Conservation (phyloP, 2,113 vertebrate species). For the Ranitomeya imitator region DNA sequence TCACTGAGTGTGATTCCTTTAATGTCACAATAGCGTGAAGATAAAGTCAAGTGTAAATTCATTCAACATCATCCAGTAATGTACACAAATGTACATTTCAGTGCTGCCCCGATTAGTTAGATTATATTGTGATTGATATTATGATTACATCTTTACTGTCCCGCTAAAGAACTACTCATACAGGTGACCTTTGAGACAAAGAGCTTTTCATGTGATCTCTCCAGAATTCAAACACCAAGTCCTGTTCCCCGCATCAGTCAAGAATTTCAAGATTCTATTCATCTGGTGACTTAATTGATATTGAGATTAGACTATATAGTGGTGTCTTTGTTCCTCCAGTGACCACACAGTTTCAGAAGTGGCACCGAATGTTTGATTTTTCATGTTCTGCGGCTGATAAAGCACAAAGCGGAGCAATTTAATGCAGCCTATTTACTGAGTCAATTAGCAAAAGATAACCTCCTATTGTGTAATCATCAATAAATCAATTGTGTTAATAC, state of each 20-base stretch:
- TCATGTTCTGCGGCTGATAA: constrained; percentile 63
- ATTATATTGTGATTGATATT: constrained; percentile 33
- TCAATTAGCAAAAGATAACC: constrained; percentile 84
- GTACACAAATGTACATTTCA: constrained; percentile 5
- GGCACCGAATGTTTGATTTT: constrained; percentile 60
- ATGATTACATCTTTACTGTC: constrained; percentile 38
- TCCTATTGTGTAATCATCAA: constrained; percentile 81
- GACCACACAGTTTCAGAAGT: constrained; percentile 62
- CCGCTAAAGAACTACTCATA: constrained; percentile 43
- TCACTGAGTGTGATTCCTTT: not conserved
- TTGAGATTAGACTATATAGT: constrained; percentile 67
- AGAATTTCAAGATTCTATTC: constrained; percentile 71
- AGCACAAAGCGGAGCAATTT: constrained; percentile 59
- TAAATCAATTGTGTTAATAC: constrained; percentile 83
- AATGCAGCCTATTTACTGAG: constrained; percentile 76
- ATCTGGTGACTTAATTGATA: constrained; percentile 70
- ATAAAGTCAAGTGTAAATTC: constrained; percentile 2
- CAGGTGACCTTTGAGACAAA: constrained; percentile 65
- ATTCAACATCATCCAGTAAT: not conserved
- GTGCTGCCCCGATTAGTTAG: not conserved
- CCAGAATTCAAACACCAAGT: constrained; percentile 67
- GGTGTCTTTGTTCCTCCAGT: constrained; percentile 63
- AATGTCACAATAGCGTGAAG: constrained; percentile 4
- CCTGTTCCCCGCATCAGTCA: constrained; percentile 61
- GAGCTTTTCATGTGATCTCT: constrained; percentile 64